Base-by-base conservation (phyloP, 2,888 invertebrate species). In the Andrena praecox region DNA sequence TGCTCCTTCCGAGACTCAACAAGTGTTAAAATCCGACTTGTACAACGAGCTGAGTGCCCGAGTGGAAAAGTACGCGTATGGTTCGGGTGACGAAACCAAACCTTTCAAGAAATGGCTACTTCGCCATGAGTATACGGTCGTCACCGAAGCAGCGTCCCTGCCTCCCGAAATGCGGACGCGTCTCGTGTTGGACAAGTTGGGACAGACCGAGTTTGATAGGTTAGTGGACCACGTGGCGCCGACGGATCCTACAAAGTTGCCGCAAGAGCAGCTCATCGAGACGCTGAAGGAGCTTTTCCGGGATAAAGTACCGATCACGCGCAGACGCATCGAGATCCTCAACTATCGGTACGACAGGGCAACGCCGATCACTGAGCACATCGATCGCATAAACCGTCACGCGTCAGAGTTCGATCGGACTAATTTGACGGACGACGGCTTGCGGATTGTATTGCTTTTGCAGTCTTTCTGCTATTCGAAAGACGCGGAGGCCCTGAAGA, bases 381-480 rank as follows among this genome's bases (percentile, higher is more conserved):
- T 71, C 7, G 71, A 62, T 16, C 50, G 71, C 0, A 31, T 71
- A 12, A 71, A 71, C 10, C 71, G 71, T 3, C 50, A 71, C 16
- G 71, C 33, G n/a, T 50, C 71, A 3, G 62, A 71, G 10, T 71
- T 71, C 31, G 71, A 71, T 10, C 50, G 71, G 12, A 2, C 60
- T 1, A 71, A 50, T 1, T 10, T 71, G 1, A n/a, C 62, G 7
- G 62, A 71, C 50, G 62, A 71, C 24, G 29, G 27, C 50, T 24
- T 71, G 0, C 48, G 62, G 0, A 16, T 62, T 12, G 24, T 70
- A 1, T 12, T 70, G 2, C 48, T 70, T 2, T 16, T 70, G 2
- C 54, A 54, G n/a, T 54, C 54, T 54, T 54, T 54, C 20, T 54
- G 54, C 8, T 54, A 7, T 6, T 35, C 62, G 2, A 33, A 35